phyloP scores from a whole-genome alignment of 2,888 invertebrate species.

The Aphrophora alni region DNA sequence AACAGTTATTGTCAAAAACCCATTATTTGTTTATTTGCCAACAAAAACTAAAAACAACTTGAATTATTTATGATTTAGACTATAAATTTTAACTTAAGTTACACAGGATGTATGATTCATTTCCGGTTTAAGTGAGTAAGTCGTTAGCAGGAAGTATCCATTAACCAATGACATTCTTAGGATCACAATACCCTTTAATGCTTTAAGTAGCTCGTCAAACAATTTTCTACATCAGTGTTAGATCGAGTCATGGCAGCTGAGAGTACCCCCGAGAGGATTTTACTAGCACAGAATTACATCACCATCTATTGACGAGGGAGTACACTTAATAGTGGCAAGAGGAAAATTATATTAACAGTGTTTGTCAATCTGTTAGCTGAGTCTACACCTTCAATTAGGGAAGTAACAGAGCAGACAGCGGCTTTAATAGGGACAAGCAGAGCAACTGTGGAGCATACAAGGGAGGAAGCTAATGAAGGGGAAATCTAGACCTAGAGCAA shows the following conservation, averaged over 20 bases:
- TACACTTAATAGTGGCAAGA: not conserved
- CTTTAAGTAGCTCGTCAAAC: not conserved
- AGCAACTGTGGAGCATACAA: not conserved
- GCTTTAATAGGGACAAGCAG: not conserved
- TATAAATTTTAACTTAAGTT: no score
- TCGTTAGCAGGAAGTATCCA: no score
- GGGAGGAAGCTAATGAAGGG: not conserved
- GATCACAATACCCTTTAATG: no score
- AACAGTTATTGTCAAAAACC: no score
- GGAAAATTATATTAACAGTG: slow-evolving; percentile 9
- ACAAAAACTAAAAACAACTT: no score
- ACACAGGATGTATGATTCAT: no score
- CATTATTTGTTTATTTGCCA: no score
- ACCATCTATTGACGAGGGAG: not conserved
- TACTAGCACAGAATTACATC: not conserved
- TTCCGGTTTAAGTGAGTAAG: no score
- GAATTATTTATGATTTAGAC: no score
- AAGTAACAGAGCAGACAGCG: not conserved
- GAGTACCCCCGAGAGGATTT: not conserved
- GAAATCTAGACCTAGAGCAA: not conserved
- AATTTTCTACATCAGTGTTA: slow-evolving; percentile 1
- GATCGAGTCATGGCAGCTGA: slow-evolving; percentile 6
- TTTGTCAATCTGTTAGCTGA: not conserved
- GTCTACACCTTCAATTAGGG: not conserved
- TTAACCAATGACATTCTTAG: no score